phyloP scores from a whole-genome alignment of 2,888 invertebrate species.

The Cecidostiba fungosa region DNA sequence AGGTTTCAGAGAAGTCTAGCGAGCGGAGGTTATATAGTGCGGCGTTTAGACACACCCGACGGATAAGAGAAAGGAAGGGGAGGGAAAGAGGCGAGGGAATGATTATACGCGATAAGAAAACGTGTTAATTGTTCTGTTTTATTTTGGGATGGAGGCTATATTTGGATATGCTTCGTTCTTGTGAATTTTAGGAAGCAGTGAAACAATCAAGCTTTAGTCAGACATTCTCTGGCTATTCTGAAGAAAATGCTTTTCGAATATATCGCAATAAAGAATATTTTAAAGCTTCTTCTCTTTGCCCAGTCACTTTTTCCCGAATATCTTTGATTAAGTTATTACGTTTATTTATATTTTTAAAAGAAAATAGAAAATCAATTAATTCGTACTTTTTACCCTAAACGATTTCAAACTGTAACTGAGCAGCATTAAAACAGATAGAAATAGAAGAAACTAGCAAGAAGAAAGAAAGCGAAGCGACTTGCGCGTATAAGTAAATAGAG shows the following conservation, averaged over 20 bases:
- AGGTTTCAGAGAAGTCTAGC: constrained; percentile 2
- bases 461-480: constrained; percentile 26
- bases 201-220: too few species aligned
- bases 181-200: too few species aligned
- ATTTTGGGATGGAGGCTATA: neutral
- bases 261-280: too few species aligned
- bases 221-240: too few species aligned
- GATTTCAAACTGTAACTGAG: neutral
- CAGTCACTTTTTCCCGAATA: too few species aligned
- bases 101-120: neutral
- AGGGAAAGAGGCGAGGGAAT: neutral
- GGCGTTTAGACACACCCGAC: constrained; percentile 14
- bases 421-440: neutral
- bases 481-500: constrained; percentile 42
- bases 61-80: constrained; percentile 5
- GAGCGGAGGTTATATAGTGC: neutral
- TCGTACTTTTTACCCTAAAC: neutral
- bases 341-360: neutral
- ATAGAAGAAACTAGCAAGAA: neutral
- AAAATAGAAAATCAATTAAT: neutral
- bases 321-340: too few species aligned
- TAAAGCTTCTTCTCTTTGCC: too few species aligned
- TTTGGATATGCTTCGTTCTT: too few species aligned
- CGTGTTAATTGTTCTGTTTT: constrained; percentile 34
- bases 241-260: too few species aligned